These are phyloP conservation scores for Albula glossodonta DNA, from an alignment of 2,113 vertebrate species.

Conservation along the genomic window DNA sequence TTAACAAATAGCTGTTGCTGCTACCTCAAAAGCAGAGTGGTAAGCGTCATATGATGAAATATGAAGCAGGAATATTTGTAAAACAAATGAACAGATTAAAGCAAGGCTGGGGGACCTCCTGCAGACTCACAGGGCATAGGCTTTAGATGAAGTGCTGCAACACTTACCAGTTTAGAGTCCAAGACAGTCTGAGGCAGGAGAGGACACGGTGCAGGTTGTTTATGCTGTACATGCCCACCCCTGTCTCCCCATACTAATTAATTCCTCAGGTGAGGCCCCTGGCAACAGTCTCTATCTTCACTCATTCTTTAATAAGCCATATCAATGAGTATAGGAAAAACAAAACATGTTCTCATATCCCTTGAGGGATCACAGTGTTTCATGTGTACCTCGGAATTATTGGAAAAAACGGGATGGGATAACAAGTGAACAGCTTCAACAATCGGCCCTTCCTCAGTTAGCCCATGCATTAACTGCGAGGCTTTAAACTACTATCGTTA, in stretches of 20 bases:
- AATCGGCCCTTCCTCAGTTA: neutral
- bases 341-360: conserved; percentile 52
- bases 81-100: neutral
- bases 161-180: conserved; percentile 58
- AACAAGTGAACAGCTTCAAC: neutral
- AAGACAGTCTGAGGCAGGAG: conserved; percentile 22
- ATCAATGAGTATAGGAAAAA: conserved; percentile 54
- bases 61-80: neutral
- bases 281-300: conserved; percentile 60
- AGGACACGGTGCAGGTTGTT: conserved; percentile 48
- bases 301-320: conserved; percentile 47
- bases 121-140: neutral
- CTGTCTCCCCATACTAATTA: conserved; percentile 57
- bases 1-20: too few relatives aligned
- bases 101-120: neutral
- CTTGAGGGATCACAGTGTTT: conserved; percentile 28
- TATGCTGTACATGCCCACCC: conserved; percentile 42
- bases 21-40: neutral
- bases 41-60: neutral
- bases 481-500: neutral
- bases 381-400: neutral
- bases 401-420: neutral
- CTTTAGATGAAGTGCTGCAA: neutral
- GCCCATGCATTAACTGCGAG: too few relatives aligned
- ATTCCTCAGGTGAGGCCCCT: conserved; percentile 67